These are phyloP conservation scores for Apoderus coryli DNA, from an alignment of 2,888 invertebrate species.

Conservation along the genomic window DNA sequence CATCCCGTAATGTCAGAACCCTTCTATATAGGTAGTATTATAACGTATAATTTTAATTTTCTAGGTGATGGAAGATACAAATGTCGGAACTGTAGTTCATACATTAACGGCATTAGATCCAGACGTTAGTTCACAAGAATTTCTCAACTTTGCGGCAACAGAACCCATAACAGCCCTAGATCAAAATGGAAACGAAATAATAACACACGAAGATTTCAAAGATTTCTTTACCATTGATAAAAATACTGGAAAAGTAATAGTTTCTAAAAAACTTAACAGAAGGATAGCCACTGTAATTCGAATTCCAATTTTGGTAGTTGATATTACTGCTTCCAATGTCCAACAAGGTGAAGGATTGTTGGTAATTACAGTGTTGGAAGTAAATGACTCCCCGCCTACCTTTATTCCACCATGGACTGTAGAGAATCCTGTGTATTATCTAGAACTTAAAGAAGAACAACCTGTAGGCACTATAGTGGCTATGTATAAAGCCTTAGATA, in stretches of 20 bases:
- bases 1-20: too few relatives aligned
- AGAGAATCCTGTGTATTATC: slow-evolving; percentile 44
- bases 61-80: slow-evolving; percentile 62
- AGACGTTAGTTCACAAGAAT: slow-evolving; percentile 55
- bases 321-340: slow-evolving; percentile 60
- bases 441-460: slow-evolving; percentile 68
- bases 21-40: too few relatives aligned
- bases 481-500: slow-evolving; percentile 65
- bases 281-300: slow-evolving; percentile 61
- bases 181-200: slow-evolving; percentile 61
- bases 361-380: slow-evolving; percentile 54
- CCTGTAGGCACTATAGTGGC: slow-evolving; percentile 63
- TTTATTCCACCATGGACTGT: slow-evolving; percentile 60
- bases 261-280: slow-evolving; percentile 47
- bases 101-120: slow-evolving; percentile 64
- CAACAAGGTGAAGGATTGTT: slow-evolving; percentile 64
- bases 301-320: slow-evolving; percentile 65
- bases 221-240: slow-evolving; percentile 51
- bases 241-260: slow-evolving; percentile 46
- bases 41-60: slow-evolving; percentile 32
- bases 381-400: slow-evolving; percentile 54
- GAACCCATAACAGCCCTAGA: slow-evolving; percentile 67
- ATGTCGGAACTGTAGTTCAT: slow-evolving; percentile 54
- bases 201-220: slow-evolving; percentile 36
- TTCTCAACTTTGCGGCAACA: slow-evolving; percentile 50